Conservation (phyloP, 2,888 invertebrate species). For the Atethmia centrago region DNA sequence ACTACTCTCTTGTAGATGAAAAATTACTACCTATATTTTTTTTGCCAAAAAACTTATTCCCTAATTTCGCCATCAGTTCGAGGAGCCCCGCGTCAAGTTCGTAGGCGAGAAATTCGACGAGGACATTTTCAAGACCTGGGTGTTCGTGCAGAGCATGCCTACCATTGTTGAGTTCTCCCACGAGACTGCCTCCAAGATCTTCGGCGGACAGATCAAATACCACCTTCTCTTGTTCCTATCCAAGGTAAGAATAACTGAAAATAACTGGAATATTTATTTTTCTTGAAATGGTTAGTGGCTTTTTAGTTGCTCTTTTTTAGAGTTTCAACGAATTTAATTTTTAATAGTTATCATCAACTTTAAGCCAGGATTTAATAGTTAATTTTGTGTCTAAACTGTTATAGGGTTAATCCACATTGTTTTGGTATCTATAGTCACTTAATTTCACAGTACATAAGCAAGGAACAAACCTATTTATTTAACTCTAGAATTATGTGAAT, state of each 20-base stretch:
- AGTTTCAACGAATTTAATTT: not conserved
- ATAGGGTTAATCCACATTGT: not conserved
- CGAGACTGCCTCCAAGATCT: slow-evolving; percentile 99
- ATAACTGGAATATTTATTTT: not conserved
- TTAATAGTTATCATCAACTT: not conserved
- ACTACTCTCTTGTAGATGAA: not conserved
- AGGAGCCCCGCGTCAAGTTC: slow-evolving; percentile 94
- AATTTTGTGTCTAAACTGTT: not conserved
- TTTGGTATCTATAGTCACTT: not conserved
- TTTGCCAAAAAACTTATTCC: not conserved
- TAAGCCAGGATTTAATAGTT: not conserved
- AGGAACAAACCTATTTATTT: not conserved
- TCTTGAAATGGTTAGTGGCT: not conserved
- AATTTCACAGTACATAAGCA: not conserved
- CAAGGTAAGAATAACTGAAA: slow-evolving; percentile 92
- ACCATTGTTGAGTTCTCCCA: slow-evolving; percentile 98
- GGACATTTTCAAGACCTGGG: slow-evolving; percentile 95
- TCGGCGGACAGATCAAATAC: slow-evolving; percentile 99
- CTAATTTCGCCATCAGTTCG: slow-evolving; percentile 91
- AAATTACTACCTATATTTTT: not conserved
- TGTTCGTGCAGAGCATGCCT: slow-evolving; percentile 96
- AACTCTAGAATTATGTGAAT: slow-evolving; percentile 20
- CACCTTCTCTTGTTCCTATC: slow-evolving; percentile 98
- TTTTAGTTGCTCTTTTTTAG: not conserved
- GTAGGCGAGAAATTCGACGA: slow-evolving; percentile 92